Conservation (phyloP, 1,140 invertebrate species). For the Drosophila kepulauana region DNA sequence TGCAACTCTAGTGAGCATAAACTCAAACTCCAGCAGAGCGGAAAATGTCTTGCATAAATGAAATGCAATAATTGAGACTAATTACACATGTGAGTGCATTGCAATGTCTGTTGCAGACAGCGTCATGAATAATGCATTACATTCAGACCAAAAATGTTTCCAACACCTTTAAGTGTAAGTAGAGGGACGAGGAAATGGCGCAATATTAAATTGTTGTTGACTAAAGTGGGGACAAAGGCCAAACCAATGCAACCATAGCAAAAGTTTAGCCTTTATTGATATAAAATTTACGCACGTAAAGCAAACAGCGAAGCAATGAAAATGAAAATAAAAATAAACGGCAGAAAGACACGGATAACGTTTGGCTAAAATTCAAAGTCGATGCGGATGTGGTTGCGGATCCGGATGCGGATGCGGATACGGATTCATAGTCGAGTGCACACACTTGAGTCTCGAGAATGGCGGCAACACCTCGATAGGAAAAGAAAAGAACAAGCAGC, state of each 20-base stretch:
- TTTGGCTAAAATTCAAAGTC: conserved; percentile 17
- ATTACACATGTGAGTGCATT: conserved; percentile 35
- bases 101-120: conserved; percentile 11
- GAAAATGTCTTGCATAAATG: conserved; percentile 1
- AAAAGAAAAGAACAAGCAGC: neutral
- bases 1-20: neutral
- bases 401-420: conserved; percentile 35
- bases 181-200: neutral
- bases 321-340: conserved; percentile 23
- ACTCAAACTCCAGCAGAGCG: neutral
- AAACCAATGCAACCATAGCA: conserved; percentile 21
- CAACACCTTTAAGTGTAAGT: conserved; percentile 4
- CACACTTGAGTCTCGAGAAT: conserved; percentile 68
- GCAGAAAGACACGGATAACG: conserved; percentile 3
- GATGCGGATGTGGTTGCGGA: conserved; percentile 24
- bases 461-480: conserved; percentile 35
- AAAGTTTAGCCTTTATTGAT: conserved; percentile 40
- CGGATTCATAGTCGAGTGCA: conserved; percentile 73
- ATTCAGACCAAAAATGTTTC: neutral
- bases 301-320: conserved; percentile 44
- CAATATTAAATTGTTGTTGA: neutral
- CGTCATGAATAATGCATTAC: neutral
- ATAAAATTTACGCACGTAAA: conserved; percentile 58
- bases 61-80: conserved; percentile 24
- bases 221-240: neutral